Base-by-base conservation (phyloP, 2,888 invertebrate genomes). In the Netelia fuscicornis region DNA sequence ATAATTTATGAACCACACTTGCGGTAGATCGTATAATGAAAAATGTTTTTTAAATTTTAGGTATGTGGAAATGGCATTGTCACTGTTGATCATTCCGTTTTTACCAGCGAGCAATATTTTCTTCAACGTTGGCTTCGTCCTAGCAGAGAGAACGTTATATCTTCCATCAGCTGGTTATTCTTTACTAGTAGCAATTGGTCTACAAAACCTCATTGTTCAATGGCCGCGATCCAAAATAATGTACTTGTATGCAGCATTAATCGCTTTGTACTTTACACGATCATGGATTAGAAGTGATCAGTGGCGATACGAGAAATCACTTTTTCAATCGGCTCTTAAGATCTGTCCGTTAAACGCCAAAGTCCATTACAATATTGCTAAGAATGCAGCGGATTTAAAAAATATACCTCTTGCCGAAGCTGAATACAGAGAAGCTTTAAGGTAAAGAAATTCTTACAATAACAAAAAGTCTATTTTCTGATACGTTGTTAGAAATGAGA, bases 341-440 rank as follows among this genome's bases (percentile, higher is more conserved):
- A 98, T 99, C 17, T 99, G 99, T 92, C 98, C 99, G 0, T 94
- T 97, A 67, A 99, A 99, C 94, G 99, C 99, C 23, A 99, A 99
- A 95, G 97, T 97, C 2, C 96, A 95, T 87, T 99, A 99, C 92
- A 99, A 99, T 93, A 96, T 99, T 75, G 99, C 97, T 0, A 98
- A 98, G 94, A 96, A 97, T 83, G 96, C 97, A 13, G 97, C 97
- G 0, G 98, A 98, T 90, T 94, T 94, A 48, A 96, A 97, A 8
- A 94, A 97, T 84, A 95, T 95, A 64, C 93, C 94, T 17, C 94
- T 96, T 89, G 98, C 99, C 0, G 95, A 98, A 78, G 90, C 94
- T 37, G 97, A 97, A 92, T 99, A 99, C 93, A 95, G 95, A 91
- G 95, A 96, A 91, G 97, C 98, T 37, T 95, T 98, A 79, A 94